These are phyloP conservation scores for Dendrolimus houi DNA, from an alignment of 2,888 invertebrate species.

Conservation along the genomic window DNA sequence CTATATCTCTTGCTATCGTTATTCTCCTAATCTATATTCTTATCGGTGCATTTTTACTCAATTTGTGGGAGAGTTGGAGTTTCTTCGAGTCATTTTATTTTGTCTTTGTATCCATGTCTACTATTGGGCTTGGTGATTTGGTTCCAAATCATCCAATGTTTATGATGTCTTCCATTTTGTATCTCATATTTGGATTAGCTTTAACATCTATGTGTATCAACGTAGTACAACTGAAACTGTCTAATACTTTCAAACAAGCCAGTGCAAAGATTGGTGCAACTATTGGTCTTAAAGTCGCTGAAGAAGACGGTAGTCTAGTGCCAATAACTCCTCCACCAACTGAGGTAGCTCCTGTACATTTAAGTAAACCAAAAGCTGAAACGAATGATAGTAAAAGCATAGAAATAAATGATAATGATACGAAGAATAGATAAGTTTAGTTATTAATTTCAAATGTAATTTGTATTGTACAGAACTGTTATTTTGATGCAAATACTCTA, in stretches of 20 bases:
- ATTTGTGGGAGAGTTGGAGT: constrained; percentile 88
- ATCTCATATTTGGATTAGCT: constrained; percentile 95
- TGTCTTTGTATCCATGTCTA: constrained; percentile 97
- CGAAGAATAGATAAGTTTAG: constrained; percentile 42
- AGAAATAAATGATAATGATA: constrained; percentile 34
- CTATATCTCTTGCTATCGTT: constrained; percentile 90
- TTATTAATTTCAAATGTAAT: no score
- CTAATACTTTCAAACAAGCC: constrained; percentile 89
- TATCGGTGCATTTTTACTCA: constrained; percentile 88
- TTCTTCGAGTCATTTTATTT: constrained; percentile 97
- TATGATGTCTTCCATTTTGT: constrained; percentile 94
- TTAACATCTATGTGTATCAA: constrained; percentile 98
- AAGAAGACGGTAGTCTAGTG: constrained; percentile 78
- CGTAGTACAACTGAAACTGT: constrained; percentile 90
- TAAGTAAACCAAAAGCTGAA: constrained; percentile 34
- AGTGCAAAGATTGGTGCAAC: constrained; percentile 91
- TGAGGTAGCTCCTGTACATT: constrained; percentile 58
- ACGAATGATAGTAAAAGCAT: constrained; percentile 34
- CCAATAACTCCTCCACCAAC: constrained; percentile 57
- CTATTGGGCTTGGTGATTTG: constrained; percentile 96
- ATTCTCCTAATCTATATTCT: constrained; percentile 91
- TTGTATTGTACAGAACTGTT: no score
- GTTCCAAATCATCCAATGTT: constrained; percentile 92
- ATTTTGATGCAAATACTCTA: no score
- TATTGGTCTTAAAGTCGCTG: constrained; percentile 84